Evolutionary conservation across 2,888 invertebrate genomes (phyloP).

Genomic region (Aphodius granarius): DNA sequence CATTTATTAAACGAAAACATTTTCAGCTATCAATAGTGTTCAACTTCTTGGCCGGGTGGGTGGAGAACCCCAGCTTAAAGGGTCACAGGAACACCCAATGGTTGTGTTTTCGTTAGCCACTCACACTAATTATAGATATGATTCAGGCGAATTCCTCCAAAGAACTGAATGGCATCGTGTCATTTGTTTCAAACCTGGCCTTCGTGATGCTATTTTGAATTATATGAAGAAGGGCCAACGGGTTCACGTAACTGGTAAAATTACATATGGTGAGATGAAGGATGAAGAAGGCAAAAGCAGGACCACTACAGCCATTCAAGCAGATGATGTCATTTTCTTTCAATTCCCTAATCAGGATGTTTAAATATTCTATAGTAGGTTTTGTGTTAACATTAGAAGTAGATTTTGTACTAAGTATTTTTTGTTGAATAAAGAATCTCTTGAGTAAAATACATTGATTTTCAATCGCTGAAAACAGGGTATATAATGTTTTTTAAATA

Average conservation of each 20-base stretch:
- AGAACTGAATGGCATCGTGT: constrained; percentile 92
- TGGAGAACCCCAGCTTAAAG: constrained; percentile 84
- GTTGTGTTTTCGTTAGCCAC: constrained; percentile 89
- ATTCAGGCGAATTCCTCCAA: constrained; percentile 77
- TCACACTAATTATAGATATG: constrained; percentile 81
- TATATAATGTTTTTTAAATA: too few relatives aligned
- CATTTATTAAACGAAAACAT: not conserved
- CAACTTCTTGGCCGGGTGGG: constrained; percentile 86
- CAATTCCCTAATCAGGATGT: constrained; percentile 46
- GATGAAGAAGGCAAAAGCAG: constrained; percentile 73
- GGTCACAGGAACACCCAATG: constrained; percentile 80
- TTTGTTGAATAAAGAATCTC: not conserved
- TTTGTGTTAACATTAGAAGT: not conserved
- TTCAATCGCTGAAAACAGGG: too few relatives aligned
- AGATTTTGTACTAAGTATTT: not conserved
- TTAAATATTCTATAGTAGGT: constrained; percentile 14
- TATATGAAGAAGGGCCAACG: constrained; percentile 86
- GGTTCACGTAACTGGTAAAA: constrained; percentile 77
- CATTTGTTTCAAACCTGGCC: constrained; percentile 81
- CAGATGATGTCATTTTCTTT: constrained; percentile 87
- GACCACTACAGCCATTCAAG: constrained; percentile 78
- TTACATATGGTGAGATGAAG: constrained; percentile 84
- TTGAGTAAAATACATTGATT: not conserved
- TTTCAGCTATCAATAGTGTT: constrained; percentile 79
- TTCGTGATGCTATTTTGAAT: constrained; percentile 77